Base-by-base conservation (phyloP, 2,113 vertebrate genomes). In the Nymphicus hollandicus region DNA sequence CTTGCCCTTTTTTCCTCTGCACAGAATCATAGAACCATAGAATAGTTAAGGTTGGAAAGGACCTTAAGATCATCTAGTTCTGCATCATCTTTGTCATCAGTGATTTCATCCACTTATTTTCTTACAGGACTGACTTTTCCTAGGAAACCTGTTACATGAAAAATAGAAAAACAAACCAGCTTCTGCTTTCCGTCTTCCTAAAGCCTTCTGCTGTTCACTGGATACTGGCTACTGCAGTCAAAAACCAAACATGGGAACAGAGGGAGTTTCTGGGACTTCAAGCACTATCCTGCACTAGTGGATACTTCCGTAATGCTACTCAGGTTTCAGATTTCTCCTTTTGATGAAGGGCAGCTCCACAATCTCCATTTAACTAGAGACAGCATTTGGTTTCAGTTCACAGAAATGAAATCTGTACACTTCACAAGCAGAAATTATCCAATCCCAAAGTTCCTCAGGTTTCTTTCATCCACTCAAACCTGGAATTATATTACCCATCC, bases 351-450 rank as follows among this genome's bases (percentile, higher is more conserved):
- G 37, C 7, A 72, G 37, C 37, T 90, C 56, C 74, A 91, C 27
- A 65, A 5, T 28, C 37, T 80, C 39, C 17, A 29, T 16, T 61
- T 73, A 81, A 89, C 76, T 23, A 86, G 50, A 91, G 27, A n/a
- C 6, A 81, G 25, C 65, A 86, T 89, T 31, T 64, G 43, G 56
- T 61, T 93, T 92, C 37, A 43, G 43, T 78, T 92, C 47, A 86
- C 64, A 69, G 33, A 89, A 89, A 65, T 49, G 44, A 69, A 81
- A 82, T 35, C 11, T 74, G 13, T 15, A 53, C 53, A 46, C 53
- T 82, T 78, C 81, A 78, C 52, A 89, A 89, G 37, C 19, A 89
- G 60, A 46, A 92, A 46, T 53, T 74, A 43, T 43, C 37, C 66
- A 78, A 74, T 9, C 47, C 35, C 81, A 35, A 78, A 8, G 6